Evolutionary conservation across 2,113 vertebrate genomes (phyloP).

Genomic region (Strigops habroptila): DNA sequence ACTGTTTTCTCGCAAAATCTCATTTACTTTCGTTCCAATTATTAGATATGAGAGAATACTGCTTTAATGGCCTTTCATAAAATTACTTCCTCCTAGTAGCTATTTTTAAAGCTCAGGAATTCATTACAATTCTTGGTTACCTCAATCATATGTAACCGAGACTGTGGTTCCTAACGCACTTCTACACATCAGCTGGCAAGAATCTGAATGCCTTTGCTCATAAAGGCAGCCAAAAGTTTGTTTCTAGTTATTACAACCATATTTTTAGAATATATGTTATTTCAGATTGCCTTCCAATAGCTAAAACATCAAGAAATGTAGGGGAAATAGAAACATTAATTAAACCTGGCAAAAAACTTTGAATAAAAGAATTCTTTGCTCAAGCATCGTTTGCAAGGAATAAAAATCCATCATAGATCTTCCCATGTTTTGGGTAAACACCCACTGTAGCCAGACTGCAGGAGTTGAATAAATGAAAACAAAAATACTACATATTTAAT

Average conservation of each 20-base stretch:
- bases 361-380: not conserved
- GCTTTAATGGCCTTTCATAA: not conserved
- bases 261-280: not conserved
- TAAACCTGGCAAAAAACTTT: not conserved
- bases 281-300: slow-evolving; percentile 3
- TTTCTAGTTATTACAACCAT: not conserved
- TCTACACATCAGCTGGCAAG: not conserved
- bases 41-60: not conserved
- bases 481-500: not conserved
- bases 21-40: not conserved
- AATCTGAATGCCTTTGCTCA: not conserved
- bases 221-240: not conserved
- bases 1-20: not conserved
- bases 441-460: not conserved
- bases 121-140: not conserved
- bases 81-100: not conserved
- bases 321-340: not conserved
- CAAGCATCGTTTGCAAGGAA: not conserved
- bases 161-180: not conserved
- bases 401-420: not conserved
- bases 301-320: not conserved
- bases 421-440: not conserved
- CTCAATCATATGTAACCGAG: not conserved
- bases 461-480: not conserved
- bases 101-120: slow-evolving; percentile 12